Evolutionary conservation across 2,888 invertebrate genomes (phyloP), one percentile per base, ranked within the genome.

Genomic region (Mechanitis mazaeus): DNA sequence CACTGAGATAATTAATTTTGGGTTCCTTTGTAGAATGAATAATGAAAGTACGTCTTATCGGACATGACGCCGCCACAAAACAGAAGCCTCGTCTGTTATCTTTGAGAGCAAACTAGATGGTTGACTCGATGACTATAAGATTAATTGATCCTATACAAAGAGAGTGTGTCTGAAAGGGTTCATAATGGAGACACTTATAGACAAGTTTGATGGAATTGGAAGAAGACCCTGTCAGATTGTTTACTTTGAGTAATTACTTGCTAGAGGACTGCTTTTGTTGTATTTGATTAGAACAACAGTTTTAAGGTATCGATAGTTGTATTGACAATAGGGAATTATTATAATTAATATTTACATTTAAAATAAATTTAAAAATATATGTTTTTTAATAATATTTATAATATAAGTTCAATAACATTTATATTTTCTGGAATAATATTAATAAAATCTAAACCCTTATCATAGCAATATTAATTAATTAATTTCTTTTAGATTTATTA

Each of bases 51-150:
- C 56, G 62, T 66, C 64, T 64, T 64, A 67, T 65, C 61, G 59
- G 64, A 66, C 62, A 63, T 60, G 65, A 59, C 56, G 57, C 42
- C 56, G 54, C 63, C 55, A 56, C 58, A 35, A 63, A 61, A 64
- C 60, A 59, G 60, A 60, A 63, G 60, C 55, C 61, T 64, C 63
- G 63, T 66, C 63, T 61, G 61, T 64, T 66, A 68, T 60, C 60
- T 54, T 60, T 55, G 59, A 56, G 55, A 54, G 46, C 60, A 54
- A 61, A 61, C 57, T 54, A 54, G 55, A 46, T 64, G 58, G 57
- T 57, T 59, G 65, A 62, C 60, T 60, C 58, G 63, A 60, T 55
- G 61, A 66, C 64, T 66, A 59, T 64, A 70, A 75, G 79, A 80
- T 73, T 78, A 60, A 60, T 65, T 63, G 61, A 63, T 57, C 59